These are phyloP conservation scores for Fulmarus glacialis DNA, from an alignment of 2,113 vertebrate genomes.

Conservation along the genomic window DNA sequence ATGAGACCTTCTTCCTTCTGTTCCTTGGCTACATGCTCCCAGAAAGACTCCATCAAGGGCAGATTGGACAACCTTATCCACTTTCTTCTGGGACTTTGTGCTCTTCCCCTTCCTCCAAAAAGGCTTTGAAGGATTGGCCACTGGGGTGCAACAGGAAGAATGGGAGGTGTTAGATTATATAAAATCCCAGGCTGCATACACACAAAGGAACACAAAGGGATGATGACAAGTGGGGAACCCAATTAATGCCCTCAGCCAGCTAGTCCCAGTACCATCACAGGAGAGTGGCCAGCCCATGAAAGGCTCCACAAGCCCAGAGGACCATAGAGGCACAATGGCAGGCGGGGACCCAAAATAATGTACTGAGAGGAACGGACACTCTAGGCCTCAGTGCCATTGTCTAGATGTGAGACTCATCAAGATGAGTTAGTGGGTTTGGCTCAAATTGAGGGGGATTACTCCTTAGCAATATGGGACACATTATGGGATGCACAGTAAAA, in stretches of 20 bases:
- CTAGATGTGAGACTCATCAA: neutral
- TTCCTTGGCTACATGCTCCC: neutral
- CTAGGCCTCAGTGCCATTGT: neutral
- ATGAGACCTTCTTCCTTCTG: neutral
- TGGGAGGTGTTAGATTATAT: neutral
- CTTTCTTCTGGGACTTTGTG: neutral
- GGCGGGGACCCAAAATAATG: neutral
- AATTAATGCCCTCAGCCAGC: neutral
- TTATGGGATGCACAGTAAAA: neutral
- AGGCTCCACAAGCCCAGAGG: neutral
- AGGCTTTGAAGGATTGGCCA: neutral
- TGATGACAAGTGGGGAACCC: neutral
- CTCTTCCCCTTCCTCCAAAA: neutral
- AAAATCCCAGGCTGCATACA: neutral
- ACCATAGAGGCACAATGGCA: neutral
- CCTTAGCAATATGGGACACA: neutral
- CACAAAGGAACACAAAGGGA: neutral
- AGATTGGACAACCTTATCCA: neutral
- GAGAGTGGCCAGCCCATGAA: neutral
- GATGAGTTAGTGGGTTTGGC: neutral
- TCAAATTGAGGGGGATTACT: neutral
- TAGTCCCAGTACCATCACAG: neutral
- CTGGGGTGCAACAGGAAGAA: neutral
- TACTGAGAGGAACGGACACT: neutral
- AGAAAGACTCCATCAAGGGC: neutral